These are phyloP conservation scores for Buphagus erythrorhynchus DNA, from an alignment of 2,797 vertebrate genomes.

Conservation along the genomic window DNA sequence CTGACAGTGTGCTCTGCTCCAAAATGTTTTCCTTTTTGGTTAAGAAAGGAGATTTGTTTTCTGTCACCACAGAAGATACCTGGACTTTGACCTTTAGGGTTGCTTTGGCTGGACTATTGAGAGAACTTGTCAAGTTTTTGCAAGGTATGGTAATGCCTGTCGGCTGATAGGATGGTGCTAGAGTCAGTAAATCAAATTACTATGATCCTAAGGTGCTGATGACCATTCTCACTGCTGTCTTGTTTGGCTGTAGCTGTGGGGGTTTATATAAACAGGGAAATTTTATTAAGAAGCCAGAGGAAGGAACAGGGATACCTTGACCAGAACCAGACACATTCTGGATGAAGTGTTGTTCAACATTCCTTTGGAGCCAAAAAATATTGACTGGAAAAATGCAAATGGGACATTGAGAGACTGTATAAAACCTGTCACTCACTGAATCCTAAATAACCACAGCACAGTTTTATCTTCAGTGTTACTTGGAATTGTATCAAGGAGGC, in stretches of 20 bases:
- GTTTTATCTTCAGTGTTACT: constrained; percentile 38
- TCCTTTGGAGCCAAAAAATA: neutral
- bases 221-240: neutral
- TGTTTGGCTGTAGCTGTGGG: neutral
- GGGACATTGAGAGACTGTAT: neutral
- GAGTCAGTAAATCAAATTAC: neutral
- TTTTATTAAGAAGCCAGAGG: neutral
- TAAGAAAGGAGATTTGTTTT: neutral
- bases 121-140: neutral
- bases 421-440: constrained; percentile 13
- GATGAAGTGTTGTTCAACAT: neutral
- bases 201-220: neutral
- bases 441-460: neutral
- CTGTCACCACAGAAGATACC: neutral
- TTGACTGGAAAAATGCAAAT: neutral
- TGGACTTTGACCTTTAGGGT: neutral
- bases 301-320: neutral
- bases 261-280: neutral
- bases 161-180: neutral
- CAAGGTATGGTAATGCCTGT: neutral
- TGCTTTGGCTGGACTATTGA: neutral
- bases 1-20: neutral
- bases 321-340: neutral
- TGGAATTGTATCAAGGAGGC: constrained; percentile 30
- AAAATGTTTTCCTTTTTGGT: neutral